Conservation (phyloP, 1,140 invertebrate species). For the Battus philenor region DNA sequence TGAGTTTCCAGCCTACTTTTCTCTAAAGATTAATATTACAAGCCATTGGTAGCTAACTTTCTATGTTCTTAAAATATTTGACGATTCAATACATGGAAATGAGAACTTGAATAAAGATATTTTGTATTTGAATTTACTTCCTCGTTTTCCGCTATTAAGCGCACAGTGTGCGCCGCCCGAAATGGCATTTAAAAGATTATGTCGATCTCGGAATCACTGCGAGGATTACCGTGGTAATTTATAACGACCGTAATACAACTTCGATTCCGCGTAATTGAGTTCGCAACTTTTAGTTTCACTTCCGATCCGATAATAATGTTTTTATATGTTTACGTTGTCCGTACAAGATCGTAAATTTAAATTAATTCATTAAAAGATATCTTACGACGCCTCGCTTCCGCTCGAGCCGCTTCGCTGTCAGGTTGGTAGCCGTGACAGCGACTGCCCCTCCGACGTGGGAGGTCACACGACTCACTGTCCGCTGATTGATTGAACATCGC, state of each 20-base stretch:
- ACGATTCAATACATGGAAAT: no score
- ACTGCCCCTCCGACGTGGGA: background rate
- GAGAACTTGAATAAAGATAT: no score
- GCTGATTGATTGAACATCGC: background rate
- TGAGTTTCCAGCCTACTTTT: no score
- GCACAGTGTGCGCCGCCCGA: background rate
- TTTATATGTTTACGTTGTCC: constrained; percentile 6
- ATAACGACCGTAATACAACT: background rate
- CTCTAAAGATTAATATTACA: no score
- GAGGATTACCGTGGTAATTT: constrained; percentile 6
- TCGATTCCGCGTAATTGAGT: constrained; percentile 7
- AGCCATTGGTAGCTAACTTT: no score
- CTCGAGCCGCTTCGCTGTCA: background rate
- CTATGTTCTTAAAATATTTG: no score
- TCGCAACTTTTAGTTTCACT: constrained; percentile 13
- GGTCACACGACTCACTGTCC: background rate
- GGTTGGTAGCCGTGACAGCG: background rate
- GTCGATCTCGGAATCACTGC: background rate
- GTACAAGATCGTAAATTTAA: constrained; percentile 7
- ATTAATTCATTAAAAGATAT: constrained; percentile 8
- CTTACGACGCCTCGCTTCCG: background rate
- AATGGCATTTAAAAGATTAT: background rate
- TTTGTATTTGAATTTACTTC: no score
- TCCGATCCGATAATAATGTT: constrained; percentile 7
- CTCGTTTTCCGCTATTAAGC: background rate